Percentiles rank a stretch among this genome's conserved stretches.
Evolutionary conservation across 2,888 invertebrate species (phyloP).

Genomic region (Leucoma salicis): DNA sequence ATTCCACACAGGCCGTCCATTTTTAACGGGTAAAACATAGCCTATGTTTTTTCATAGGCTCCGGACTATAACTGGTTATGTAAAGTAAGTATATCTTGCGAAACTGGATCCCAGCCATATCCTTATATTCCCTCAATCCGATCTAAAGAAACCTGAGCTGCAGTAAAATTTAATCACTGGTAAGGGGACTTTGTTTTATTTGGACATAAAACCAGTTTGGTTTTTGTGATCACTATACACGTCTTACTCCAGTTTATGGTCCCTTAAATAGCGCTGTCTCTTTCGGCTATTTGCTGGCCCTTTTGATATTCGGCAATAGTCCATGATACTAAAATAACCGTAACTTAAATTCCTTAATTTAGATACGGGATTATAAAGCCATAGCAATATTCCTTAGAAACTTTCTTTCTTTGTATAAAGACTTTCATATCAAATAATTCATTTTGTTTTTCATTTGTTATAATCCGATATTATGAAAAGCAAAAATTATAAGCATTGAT

Average conservation of each 20-base stretch:
- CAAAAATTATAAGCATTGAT: too few relatives aligned
- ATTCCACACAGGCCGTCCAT: too few relatives aligned
- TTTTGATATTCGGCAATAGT: constrained; percentile 25
- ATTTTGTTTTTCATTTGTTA: too few relatives aligned
- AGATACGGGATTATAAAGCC: constrained; percentile 27
- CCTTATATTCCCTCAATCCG: constrained; percentile 17
- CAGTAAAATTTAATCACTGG: constrained; percentile 41
- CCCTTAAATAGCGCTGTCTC: constrained; percentile 7
- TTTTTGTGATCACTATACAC: constrained; percentile 15
- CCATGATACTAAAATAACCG: constrained; percentile 36
- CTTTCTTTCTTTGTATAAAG: background rate
- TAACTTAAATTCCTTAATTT: constrained; percentile 38
- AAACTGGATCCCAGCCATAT: too few relatives aligned
- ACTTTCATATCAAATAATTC: too few relatives aligned
- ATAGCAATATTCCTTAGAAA: constrained; percentile 15
- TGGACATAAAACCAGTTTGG: constrained; percentile 35
- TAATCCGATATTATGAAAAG: too few relatives aligned
- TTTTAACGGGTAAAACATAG: too few relatives aligned
- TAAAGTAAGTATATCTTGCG: too few relatives aligned
- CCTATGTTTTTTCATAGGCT: too few relatives aligned
- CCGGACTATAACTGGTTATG: too few relatives aligned
- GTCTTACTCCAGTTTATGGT: constrained; percentile 7
- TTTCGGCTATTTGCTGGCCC: constrained; percentile 8
- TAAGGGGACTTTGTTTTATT: constrained; percentile 40
- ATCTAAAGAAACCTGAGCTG: constrained; percentile 32